Base-by-base conservation (phyloP, 2,888 invertebrate genomes). In the Drosophila kokeensis region DNA sequence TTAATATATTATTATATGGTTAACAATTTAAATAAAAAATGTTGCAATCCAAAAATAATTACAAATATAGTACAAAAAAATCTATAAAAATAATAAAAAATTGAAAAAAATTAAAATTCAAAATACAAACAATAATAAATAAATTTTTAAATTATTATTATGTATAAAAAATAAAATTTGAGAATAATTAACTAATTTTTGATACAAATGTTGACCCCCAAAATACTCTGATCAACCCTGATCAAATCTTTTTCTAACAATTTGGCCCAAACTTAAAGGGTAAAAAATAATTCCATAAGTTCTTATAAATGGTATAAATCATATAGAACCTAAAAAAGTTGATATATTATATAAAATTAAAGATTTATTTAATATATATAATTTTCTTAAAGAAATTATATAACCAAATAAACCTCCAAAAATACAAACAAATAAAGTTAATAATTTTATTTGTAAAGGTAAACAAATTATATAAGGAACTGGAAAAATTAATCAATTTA, bases 401-500 rank as follows among this genome's bases (percentile, higher is more conserved):
- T 91, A 93, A 0, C 94, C 94, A 72, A 94, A 52, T 42, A 69
- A 49, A 1, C 89, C 87, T 0, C 94, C 94, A 4, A 93, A 1
- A 67, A 94, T 72, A 91, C 92, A 94, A 1, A 94, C 92, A 92
- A 94, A 92, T 92, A 94, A 93, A 53, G 94, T 93, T 91, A 95
- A 93, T 81, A 94, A 90, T 89, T 95, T 95, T 91, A 95, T 90
- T 92, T 90, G 91, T 73, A 92, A 85, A 76, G 94, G 92, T 83
- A 95, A 93, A 94, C 94, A 94, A 94, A 95, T 94, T 90, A 94
- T 93, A 92, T 92, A 92, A 82, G 94, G 94, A 69, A 91, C 92
- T 81, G 92, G 89, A 94, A 95, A 94, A 92, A 95, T 94, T 86
- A 95, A 69, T 92, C 95, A 95, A 69, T 91, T 94, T 92, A 95